These are phyloP conservation scores for Emydocephalus ijimae DNA, from an alignment of 2,113 vertebrate genomes.

Conservation along the genomic window DNA sequence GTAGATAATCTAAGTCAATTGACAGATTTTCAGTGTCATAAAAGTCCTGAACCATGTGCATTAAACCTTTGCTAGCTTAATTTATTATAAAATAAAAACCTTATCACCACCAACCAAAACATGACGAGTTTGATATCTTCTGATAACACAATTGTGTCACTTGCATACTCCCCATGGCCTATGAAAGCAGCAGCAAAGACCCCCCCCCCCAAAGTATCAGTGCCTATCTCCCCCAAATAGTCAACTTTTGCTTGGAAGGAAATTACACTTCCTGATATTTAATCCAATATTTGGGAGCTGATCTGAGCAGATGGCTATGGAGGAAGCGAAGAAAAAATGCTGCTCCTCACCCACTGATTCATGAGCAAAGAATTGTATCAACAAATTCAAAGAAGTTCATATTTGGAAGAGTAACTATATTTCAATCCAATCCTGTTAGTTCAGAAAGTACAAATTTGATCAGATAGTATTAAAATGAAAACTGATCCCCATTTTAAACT, in stretches of 20 bases:
- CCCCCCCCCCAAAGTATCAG: too few species aligned
- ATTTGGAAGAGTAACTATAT: neutral
- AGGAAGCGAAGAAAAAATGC: neutral
- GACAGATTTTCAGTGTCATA: neutral
- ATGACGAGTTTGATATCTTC: neutral
- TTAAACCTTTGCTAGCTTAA: neutral
- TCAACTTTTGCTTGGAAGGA: neutral
- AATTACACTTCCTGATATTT: neutral
- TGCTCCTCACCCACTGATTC: neutral
- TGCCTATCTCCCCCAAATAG: neutral
- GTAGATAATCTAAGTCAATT: neutral
- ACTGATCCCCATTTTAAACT: neutral
- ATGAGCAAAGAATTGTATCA: neutral
- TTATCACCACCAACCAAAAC: neutral
- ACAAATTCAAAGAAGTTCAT: neutral
- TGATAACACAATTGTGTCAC: neutral
- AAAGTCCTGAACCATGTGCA: neutral
- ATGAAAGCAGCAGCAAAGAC: neutral
- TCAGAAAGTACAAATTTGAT: neutral
- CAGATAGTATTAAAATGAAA: neutral
- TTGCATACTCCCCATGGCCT: neutral
- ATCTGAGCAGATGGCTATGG: neutral
- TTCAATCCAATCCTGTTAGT: neutral
- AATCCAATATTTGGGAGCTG: neutral
- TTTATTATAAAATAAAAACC: neutral